Evolutionary conservation across 2,113 vertebrate species (phyloP).

Genomic region (Merops nubicus): DNA sequence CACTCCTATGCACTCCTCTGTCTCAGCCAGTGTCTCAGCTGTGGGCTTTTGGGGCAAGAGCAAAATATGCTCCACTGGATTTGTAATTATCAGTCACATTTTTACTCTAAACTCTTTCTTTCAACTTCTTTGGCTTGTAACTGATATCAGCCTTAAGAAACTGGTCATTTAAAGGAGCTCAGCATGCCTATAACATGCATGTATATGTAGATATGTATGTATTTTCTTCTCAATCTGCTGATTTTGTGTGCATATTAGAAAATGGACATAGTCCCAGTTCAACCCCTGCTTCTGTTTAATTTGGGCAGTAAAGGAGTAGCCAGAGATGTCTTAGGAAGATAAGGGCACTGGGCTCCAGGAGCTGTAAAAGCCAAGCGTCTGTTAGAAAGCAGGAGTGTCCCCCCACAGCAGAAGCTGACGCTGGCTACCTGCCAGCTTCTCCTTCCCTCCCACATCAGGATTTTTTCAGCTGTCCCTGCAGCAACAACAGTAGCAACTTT

Average conservation of each 20-base stretch:
- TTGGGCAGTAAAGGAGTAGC: neutral
- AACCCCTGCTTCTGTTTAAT: neutral
- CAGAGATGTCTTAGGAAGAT: slow-evolving; percentile 29
- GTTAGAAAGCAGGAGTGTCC: slow-evolving; percentile 20
- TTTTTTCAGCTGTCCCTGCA: slow-evolving; percentile 30
- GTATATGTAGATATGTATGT: rapidly evolving
- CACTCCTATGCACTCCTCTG: neutral
- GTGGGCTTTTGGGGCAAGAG: neutral
- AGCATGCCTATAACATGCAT: rapidly evolving
- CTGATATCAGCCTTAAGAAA: neutral
- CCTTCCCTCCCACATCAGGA: slow-evolving; percentile 2
- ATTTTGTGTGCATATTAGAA: neutral
- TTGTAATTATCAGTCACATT: neutral
- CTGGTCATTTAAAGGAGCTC: neutral
- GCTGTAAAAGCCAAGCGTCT: slow-evolving; percentile 30
- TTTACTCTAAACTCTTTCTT: neutral
- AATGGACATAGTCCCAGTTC: neutral
- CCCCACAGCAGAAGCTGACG: neutral
- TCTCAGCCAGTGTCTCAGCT: neutral
- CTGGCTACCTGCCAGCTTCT: slow-evolving; percentile 51
- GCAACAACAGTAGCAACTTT: neutral
- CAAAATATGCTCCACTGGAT: neutral
- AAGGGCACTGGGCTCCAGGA: neutral
- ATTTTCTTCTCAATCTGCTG: neutral
- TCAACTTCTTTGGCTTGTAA: neutral